phyloP scores from a whole-genome alignment of 2,113 vertebrate species.

The Dryoscopus gambensis region DNA sequence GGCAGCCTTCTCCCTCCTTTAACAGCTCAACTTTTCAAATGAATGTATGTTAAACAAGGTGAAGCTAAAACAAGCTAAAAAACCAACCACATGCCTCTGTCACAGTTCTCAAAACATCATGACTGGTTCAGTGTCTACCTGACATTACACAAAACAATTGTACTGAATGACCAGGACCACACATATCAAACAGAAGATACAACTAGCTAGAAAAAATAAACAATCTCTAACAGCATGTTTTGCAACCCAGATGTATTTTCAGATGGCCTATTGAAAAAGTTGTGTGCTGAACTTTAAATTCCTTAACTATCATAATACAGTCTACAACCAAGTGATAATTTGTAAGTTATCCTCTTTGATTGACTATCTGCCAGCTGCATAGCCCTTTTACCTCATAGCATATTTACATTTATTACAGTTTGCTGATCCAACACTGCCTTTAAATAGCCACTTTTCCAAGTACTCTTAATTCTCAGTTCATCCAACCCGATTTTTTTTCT shows the following conservation, averaged over 20 bases:
- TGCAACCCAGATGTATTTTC: neutral
- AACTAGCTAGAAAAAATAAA: neutral
- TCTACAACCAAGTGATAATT: neutral
- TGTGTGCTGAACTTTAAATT: neutral
- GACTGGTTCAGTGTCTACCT: neutral
- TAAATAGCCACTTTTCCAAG: neutral
- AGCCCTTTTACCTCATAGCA: neutral
- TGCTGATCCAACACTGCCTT: neutral
- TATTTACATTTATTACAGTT: neutral
- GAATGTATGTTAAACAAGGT: neutral
- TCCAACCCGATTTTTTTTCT: neutral
- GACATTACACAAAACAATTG: neutral
- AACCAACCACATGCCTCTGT: neutral
- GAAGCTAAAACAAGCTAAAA: neutral
- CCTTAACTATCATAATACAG: neutral
- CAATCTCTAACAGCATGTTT: neutral
- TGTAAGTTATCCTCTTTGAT: neutral
- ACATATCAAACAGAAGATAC: neutral
- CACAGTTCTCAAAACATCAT: neutral
- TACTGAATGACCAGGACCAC: neutral
- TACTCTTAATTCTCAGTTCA: neutral
- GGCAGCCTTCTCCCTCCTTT: neutral
- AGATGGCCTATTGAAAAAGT: neutral
- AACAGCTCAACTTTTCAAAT: neutral
- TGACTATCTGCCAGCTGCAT: neutral